phyloP scores from a whole-genome alignment of 2,888 invertebrate species.

The Augiades crinisus region DNA sequence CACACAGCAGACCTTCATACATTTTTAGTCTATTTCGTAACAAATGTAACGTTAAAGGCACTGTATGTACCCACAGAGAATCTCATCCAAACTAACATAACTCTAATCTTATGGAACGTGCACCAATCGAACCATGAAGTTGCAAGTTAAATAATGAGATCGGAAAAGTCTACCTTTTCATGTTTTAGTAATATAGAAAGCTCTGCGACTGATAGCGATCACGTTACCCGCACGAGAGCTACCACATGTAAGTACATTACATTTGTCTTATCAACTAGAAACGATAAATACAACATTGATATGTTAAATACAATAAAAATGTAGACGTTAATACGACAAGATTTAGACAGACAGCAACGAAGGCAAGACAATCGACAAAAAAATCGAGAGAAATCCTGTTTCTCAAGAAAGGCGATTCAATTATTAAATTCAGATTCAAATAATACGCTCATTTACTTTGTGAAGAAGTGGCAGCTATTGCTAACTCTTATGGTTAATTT shows the following conservation, averaged over 20 bases:
- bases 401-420: too few species aligned
- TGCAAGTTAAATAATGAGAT: slow-evolving; percentile 13
- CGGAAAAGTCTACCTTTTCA: slow-evolving; percentile 7
- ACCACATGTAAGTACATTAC: neutral
- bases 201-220: neutral
- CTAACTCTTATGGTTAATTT: too few species aligned
- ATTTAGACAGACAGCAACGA: neutral
- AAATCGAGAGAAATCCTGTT: too few species aligned
- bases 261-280: neutral
- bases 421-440: too few species aligned
- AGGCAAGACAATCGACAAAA: too few species aligned
- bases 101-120: neutral
- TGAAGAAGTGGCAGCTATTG: too few species aligned
- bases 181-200: neutral
- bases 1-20: too few species aligned
- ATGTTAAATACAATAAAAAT: neutral
- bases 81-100: neutral
- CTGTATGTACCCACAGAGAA: too few species aligned
- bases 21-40: too few species aligned
- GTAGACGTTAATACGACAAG: neutral
- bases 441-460: too few species aligned
- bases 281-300: neutral
- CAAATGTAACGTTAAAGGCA: too few species aligned
- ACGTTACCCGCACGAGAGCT: neutral
- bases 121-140: slow-evolving; percentile 1